Evolutionary conservation across 2,888 invertebrate genomes (phyloP).

Genomic region (Himalopsyche tibetana): DNA sequence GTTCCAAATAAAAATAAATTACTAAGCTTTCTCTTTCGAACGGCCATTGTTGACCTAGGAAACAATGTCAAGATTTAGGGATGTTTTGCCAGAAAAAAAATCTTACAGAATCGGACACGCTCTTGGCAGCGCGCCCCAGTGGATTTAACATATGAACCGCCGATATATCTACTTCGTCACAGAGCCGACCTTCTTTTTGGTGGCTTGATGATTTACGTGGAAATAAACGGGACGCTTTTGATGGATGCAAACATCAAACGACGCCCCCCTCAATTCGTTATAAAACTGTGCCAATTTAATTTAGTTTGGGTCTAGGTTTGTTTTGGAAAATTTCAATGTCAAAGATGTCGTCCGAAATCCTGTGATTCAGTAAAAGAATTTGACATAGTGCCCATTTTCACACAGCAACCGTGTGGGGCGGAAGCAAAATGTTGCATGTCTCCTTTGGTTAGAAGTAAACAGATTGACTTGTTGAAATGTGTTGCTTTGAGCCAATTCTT

Average conservation of each 20-base stretch:
- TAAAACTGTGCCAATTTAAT: constrained; percentile 16
- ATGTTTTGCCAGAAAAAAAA: constrained; percentile 44
- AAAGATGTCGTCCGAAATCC: not conserved
- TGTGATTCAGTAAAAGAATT: constrained; percentile 11
- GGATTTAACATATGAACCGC: not conserved
- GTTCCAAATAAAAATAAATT: not conserved
- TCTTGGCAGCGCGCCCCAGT: constrained; percentile 29
- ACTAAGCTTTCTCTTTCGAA: constrained; percentile 7
- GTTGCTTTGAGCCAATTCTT: constrained; percentile 2
- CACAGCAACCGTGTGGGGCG: not conserved
- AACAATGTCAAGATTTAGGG: constrained; percentile 30
- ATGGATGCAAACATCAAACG: constrained; percentile 13
- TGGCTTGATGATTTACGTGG: not conserved
- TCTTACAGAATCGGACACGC: constrained; percentile 1
- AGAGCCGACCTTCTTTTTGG: constrained; percentile 13
- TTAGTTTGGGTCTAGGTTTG: not conserved
- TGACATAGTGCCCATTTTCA: constrained; percentile 25
- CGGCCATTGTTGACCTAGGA: constrained; percentile 42
- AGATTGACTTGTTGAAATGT: not conserved
- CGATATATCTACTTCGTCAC: not conserved
- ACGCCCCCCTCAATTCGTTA: not conserved
- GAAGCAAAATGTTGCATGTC: constrained; percentile 14
- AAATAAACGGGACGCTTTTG: constrained; percentile 7
- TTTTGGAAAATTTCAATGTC: constrained; percentile 25
- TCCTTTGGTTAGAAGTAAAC: not conserved